These are phyloP conservation scores for Sylvilagus bachmani DNA, from an alignment of 2,113 vertebrate genomes.

Conservation along the genomic window DNA sequence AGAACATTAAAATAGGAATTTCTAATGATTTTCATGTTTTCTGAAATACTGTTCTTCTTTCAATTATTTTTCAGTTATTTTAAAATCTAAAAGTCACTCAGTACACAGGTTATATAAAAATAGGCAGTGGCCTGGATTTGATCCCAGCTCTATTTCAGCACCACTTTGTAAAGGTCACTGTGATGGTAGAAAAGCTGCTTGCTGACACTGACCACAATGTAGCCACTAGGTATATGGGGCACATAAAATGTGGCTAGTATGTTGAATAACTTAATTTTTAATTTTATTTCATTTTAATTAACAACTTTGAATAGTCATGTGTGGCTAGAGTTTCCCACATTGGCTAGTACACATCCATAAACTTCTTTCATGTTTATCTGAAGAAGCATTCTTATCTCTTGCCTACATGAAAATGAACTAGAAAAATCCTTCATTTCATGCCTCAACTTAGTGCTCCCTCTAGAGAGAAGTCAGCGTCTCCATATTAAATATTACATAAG, in stretches of 20 bases:
- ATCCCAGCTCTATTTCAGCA: not conserved
- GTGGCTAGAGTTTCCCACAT: not conserved
- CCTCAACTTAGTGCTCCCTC: not conserved
- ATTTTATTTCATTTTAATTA: constrained; percentile 22
- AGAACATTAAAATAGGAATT: not conserved
- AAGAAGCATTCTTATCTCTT: not conserved
- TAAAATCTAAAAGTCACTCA: constrained; percentile 38
- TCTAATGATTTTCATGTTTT: not conserved
- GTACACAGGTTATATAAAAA: not conserved
- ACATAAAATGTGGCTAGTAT: not conserved
- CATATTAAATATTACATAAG: constrained; percentile 21
- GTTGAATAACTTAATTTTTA: not conserved
- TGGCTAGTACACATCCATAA: not conserved
- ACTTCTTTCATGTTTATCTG: constrained; percentile 20
- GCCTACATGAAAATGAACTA: not conserved
- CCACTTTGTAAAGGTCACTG: not conserved
- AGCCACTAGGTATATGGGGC: not conserved
- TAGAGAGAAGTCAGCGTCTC: not conserved
- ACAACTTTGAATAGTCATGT: not conserved
- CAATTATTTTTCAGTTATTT: constrained; percentile 8
- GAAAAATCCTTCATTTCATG: not conserved
- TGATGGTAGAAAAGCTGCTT: not conserved
- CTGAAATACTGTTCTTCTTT: constrained; percentile 25
- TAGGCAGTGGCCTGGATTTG: not conserved
- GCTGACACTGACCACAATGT: not conserved